Conservation (phyloP, 2,888 invertebrate species). For the Drosophila mettleri region DNA sequence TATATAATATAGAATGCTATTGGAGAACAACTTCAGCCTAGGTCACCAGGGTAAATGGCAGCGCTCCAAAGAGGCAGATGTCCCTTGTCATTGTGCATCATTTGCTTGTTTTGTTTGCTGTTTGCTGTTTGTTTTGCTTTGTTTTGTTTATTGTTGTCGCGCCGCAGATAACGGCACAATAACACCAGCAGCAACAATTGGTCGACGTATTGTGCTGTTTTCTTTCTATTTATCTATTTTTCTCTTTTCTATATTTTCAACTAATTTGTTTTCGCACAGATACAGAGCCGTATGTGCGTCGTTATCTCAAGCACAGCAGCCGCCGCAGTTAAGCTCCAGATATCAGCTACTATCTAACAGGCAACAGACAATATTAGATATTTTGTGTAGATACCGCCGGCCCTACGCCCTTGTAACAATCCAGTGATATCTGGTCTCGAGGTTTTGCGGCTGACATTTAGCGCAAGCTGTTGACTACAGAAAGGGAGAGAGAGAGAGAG, state of each 20-base stretch:
- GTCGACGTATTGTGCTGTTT: constrained; percentile 15
- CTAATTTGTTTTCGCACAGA: constrained; percentile 58
- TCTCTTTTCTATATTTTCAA: constrained; percentile 11
- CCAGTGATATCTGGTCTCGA: constrained; percentile 14
- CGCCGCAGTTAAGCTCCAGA: constrained; percentile 41
- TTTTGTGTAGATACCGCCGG: constrained; percentile 22
- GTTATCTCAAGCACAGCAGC: constrained; percentile 54
- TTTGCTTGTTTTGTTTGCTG: constrained; percentile 62
- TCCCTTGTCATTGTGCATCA: constrained; percentile 55
- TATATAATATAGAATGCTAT: not conserved
- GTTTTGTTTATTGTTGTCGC: constrained; percentile 60
- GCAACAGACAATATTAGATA: constrained; percentile 33
- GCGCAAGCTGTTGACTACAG: not conserved
- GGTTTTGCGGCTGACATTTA: constrained; percentile 18
- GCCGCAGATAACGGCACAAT: constrained; percentile 45
- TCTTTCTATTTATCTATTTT: not conserved
- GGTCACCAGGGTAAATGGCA: not conserved
- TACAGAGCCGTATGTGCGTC: constrained; percentile 51
- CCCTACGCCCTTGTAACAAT: constrained; percentile 38
- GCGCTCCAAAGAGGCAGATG: constrained; percentile 33
- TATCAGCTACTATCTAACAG: constrained; percentile 34
- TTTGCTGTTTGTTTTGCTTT: constrained; percentile 35
- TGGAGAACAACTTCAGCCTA: constrained; percentile 9
- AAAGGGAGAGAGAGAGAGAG: too few species aligned
- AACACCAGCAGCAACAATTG: constrained; percentile 41